These are phyloP conservation scores for Drosophila baimaii DNA, from an alignment of 1,140 invertebrate genomes.

Conservation along the genomic window DNA sequence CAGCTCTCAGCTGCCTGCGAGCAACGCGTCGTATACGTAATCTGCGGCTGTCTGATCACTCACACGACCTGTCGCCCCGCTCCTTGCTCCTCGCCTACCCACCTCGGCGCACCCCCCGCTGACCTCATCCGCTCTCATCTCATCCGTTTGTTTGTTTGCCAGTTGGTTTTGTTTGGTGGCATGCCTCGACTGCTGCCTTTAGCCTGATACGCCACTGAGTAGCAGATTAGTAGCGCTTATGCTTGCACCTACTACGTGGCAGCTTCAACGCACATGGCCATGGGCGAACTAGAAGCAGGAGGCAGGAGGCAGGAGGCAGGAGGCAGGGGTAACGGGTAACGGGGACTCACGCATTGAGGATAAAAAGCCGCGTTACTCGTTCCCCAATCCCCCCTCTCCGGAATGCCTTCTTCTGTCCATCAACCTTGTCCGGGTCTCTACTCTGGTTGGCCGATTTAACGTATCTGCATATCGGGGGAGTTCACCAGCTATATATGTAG, in stretches of 20 bases:
- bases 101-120: slow-evolving; percentile 1
- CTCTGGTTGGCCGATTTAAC: slow-evolving; percentile 10
- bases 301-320: neutral
- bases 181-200: slow-evolving; percentile 67
- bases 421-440: slow-evolving; percentile 24
- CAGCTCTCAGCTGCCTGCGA: neutral
- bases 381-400: neutral
- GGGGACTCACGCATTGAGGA: slow-evolving; percentile 29
- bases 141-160: slow-evolving; percentile 67
- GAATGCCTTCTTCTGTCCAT: slow-evolving; percentile 30
- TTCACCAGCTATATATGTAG: too few species aligned
- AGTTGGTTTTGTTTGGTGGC: slow-evolving; percentile 66
- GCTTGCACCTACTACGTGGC: slow-evolving; percentile 80
- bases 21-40: slow-evolving; percentile 77
- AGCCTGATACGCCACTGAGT: slow-evolving; percentile 81
- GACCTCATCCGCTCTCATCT: slow-evolving; percentile 20
- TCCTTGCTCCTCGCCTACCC: slow-evolving; percentile 6
- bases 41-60: slow-evolving; percentile 80
- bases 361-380: slow-evolving; percentile 44
- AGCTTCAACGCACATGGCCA: slow-evolving; percentile 28
- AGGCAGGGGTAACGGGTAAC: neutral
- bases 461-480: slow-evolving; percentile 31
- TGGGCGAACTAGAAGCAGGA: neutral
- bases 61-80: slow-evolving; percentile 63
- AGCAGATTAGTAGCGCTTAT: slow-evolving; percentile 82